Percentiles rank a stretch among this genome's conserved stretches.
Evolutionary conservation across 2,797 vertebrate genomes (phyloP).

Genomic region (Macropus fuliginosus): DNA sequence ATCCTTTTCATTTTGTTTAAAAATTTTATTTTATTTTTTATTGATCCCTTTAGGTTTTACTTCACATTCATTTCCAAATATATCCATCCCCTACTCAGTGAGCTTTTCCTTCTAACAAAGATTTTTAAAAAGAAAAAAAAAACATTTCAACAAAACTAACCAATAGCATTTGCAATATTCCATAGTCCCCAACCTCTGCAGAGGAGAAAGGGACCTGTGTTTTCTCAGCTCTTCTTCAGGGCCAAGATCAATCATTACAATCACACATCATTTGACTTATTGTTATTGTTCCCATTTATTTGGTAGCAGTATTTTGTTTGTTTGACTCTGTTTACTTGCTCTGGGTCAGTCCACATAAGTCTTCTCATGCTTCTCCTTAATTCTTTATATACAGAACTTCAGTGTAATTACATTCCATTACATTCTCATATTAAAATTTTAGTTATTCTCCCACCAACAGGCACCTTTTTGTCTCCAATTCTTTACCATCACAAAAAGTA

Average conservation of each 20-base stretch:
- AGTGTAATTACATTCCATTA: neutral
- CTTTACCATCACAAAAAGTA: neutral
- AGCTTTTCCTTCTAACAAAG: neutral
- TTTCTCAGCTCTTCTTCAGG: neutral
- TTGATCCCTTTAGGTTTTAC: neutral
- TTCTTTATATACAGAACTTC: neutral
- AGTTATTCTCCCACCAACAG: neutral
- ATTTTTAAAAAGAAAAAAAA: neutral
- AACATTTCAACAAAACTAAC: neutral
- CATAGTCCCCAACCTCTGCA: neutral
- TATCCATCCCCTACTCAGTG: neutral
- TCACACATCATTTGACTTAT: neutral
- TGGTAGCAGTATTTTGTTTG: neutral
- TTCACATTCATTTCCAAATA: neutral
- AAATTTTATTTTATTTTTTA: neutral
- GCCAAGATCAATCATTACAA: neutral
- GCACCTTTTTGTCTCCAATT: neutral
- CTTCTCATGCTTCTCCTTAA: neutral
- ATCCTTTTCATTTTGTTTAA: neutral
- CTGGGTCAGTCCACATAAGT: neutral
- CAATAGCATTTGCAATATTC: neutral
- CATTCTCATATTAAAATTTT: neutral
- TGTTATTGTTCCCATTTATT: neutral
- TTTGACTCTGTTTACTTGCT: neutral
- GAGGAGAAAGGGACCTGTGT: neutral